These are phyloP conservation scores for Mus spicilegus DNA, from an alignment of 2,113 vertebrate genomes.

Conservation along the genomic window DNA sequence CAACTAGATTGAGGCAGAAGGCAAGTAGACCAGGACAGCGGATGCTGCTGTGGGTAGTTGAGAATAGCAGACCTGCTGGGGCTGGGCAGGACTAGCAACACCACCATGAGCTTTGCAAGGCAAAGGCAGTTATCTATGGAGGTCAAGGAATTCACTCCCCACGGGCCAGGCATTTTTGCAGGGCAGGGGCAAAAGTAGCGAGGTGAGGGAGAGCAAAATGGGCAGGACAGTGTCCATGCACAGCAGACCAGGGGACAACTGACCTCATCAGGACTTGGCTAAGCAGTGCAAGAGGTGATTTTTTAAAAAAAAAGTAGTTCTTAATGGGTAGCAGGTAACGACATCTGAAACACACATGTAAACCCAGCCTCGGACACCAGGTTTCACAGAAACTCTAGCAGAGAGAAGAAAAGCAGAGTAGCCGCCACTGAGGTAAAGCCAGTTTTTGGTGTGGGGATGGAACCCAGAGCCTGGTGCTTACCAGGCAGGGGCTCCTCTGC, in stretches of 20 bases:
- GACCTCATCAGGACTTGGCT: background rate
- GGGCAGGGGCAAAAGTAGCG: too few species aligned
- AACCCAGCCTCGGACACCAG: background rate
- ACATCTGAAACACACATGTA: background rate
- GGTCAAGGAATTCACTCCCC: too few species aligned
- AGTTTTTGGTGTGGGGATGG: background rate
- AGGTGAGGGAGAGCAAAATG: rapidly evolving
- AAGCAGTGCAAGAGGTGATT: background rate
- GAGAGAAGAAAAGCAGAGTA: background rate
- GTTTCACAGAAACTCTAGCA: background rate
- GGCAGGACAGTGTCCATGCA: rapidly evolving
- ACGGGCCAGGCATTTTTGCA: too few species aligned
- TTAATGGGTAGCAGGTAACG: background rate
- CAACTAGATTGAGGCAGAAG: background rate
- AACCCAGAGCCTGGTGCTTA: background rate
- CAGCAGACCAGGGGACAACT: background rate
- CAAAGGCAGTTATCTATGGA: rapidly evolving
- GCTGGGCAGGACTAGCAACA: background rate
- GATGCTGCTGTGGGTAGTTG: background rate
- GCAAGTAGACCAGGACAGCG: background rate
- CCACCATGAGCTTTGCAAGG: background rate
- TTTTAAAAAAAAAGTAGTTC: background rate
- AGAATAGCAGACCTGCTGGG: background rate
- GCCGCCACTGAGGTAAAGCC: background rate
- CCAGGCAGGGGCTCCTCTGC: background rate